Evolutionary conservation across 2,113 vertebrate species (phyloP).

Genomic region (Ardeotis arabs): DNA sequence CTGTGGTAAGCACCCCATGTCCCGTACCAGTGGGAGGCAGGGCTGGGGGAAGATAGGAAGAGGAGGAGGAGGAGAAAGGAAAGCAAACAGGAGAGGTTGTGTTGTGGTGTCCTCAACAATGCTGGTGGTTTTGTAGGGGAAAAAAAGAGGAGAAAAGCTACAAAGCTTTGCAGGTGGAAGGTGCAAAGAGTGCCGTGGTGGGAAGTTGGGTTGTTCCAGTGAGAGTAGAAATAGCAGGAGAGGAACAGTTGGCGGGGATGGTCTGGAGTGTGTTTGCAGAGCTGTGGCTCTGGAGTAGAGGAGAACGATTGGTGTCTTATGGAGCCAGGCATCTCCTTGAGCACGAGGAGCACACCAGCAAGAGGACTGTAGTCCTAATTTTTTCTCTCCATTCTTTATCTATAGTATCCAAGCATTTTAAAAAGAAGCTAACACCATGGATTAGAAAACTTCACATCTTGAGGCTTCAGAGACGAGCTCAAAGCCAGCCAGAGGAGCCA

Average conservation of each 20-base stretch:
- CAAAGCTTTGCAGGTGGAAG: not conserved
- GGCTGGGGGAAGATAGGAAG: not conserved
- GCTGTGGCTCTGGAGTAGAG: not conserved
- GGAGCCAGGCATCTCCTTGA: not conserved
- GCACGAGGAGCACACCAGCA: not conserved
- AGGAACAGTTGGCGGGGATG: not conserved
- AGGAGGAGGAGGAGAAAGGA: not conserved
- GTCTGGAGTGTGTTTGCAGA: not conserved
- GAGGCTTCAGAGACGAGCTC: not conserved
- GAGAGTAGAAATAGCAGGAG: not conserved
- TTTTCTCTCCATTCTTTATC: not conserved
- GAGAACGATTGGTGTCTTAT: not conserved
- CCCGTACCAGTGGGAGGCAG: conserved; percentile 27
- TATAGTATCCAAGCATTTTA: not conserved
- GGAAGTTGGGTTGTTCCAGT: not conserved
- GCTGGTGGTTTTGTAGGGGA: not conserved
- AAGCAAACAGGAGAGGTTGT: not conserved
- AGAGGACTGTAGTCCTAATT: not conserved
- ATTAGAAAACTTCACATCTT: not conserved
- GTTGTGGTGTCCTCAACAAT: not conserved
- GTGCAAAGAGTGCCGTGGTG: not conserved
- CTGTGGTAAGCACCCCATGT: not conserved
- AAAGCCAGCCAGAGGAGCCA: not conserved
- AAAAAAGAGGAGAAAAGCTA: not conserved
- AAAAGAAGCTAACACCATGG: not conserved